These are phyloP conservation scores for Psilanteris sp. DNA, from an alignment of 1,140 invertebrate species.

Conservation along the genomic window DNA sequence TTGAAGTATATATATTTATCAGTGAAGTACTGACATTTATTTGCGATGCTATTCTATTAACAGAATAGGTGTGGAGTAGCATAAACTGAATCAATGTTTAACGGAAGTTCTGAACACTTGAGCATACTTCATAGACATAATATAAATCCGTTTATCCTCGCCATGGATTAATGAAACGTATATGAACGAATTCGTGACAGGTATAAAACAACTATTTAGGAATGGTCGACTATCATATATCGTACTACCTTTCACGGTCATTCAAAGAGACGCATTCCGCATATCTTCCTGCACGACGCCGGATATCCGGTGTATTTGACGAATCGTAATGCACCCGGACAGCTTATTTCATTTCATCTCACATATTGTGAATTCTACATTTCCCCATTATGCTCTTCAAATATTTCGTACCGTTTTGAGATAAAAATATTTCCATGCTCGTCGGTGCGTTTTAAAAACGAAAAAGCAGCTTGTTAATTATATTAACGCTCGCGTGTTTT, in stretches of 20 bases:
- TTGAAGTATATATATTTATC: background rate
- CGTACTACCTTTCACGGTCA: slow-evolving; percentile 23
- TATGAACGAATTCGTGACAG: background rate
- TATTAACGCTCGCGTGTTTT: no score
- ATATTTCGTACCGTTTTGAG: no score
- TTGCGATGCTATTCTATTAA: slow-evolving; percentile 24
- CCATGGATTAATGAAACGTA: background rate
- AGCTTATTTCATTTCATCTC: slow-evolving; percentile 15
- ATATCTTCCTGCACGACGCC: slow-evolving; percentile 11
- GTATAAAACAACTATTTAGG: slow-evolving; percentile 4
- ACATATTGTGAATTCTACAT: slow-evolving; percentile 7
- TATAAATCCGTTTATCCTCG: no score
- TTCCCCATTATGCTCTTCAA: slow-evolving; percentile 5
- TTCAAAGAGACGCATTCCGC: slow-evolving; percentile 3
- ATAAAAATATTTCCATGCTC: no score
- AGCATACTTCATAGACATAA: background rate
- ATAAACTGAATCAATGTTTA: slow-evolving; percentile 20
- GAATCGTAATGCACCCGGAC: slow-evolving; percentile 19
- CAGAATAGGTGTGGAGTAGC: slow-evolving; percentile 13
- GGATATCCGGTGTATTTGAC: slow-evolving; percentile 32
- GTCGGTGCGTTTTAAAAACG: no score
- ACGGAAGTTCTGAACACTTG: slow-evolving; percentile 18
- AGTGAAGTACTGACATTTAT: slow-evolving; percentile 23
- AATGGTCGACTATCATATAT: background rate
- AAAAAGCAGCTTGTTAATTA: no score